phyloP scores from a whole-genome alignment of 2,113 vertebrate genomes.

The Lagopus muta region DNA sequence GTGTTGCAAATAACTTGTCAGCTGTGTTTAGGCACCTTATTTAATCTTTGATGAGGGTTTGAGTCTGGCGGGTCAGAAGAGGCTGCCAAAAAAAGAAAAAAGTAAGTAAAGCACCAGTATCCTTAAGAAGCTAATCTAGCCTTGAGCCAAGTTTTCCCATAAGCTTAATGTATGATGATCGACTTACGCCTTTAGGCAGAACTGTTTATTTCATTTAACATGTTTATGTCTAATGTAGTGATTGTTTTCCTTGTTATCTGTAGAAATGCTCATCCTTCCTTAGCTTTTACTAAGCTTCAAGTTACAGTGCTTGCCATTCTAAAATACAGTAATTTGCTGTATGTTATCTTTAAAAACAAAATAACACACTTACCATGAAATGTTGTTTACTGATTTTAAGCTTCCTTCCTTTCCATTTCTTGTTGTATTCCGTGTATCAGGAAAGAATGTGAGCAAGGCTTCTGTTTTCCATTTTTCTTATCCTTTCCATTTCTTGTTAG shows the following conservation, averaged over 20 bases:
- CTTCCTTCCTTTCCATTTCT: slow-evolving; percentile 11
- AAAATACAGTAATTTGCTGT: not conserved
- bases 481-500: not conserved
- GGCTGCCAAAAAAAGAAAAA: not conserved
- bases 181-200: not conserved
- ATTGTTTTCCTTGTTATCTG: not conserved
- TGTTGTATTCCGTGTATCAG: not conserved
- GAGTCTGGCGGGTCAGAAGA: not conserved
- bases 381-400: not conserved
- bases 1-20: not conserved
- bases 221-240: not conserved
- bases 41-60: not conserved
- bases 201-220: slow-evolving; percentile 15
- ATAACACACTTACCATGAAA: not conserved
- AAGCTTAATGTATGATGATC: not conserved
- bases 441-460: not conserved
- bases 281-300: slow-evolving; percentile 1
- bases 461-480: not conserved
- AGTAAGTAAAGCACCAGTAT: not conserved
- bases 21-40: not conserved
- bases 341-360: not conserved
- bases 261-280: not conserved
- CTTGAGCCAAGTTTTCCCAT: not conserved
- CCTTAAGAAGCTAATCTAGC: not conserved
- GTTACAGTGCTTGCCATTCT: not conserved